These are phyloP conservation scores for Nannospalax galili DNA, from an alignment of 2,113 vertebrate species.

Conservation along the genomic window DNA sequence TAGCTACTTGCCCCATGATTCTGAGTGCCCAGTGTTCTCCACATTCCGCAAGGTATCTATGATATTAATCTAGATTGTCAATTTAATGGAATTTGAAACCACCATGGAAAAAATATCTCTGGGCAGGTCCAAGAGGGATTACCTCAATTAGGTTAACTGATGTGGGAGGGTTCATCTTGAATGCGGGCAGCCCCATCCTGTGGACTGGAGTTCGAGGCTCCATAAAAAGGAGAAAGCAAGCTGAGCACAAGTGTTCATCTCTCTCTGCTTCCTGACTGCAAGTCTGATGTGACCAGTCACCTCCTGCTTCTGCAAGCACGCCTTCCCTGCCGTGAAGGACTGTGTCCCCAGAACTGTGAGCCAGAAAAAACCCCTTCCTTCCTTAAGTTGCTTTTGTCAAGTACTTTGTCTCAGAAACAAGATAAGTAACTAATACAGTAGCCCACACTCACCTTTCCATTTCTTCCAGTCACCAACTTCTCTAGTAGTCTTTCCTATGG, in stretches of 20 bases:
- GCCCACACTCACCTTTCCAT: neutral
- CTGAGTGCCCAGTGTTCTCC: neutral
- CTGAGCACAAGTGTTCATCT: neutral
- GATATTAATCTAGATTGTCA: neutral
- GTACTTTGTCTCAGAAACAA: neutral
- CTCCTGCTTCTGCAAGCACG: neutral
- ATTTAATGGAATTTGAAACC: neutral
- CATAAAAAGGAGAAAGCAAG: neutral
- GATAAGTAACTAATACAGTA: neutral
- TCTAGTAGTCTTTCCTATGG: neutral
- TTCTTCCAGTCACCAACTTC: neutral
- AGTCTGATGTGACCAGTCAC: neutral
- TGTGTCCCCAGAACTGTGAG: neutral
- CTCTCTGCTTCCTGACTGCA: neutral
- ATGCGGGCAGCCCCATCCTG: neutral
- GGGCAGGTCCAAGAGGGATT: neutral
- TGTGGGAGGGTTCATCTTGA: neutral
- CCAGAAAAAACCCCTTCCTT: neutral
- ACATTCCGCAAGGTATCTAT: neutral
- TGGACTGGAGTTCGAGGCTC: neutral
- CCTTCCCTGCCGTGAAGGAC: neutral
- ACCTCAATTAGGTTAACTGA: neutral
- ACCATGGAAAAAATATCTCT: neutral
- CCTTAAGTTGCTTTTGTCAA: neutral
- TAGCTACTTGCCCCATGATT: neutral